Percentiles rank a stretch among this genome's conserved stretches.
phyloP scores from a whole-genome alignment of 2,797 vertebrate species.

The Phoebastria nigripes region DNA sequence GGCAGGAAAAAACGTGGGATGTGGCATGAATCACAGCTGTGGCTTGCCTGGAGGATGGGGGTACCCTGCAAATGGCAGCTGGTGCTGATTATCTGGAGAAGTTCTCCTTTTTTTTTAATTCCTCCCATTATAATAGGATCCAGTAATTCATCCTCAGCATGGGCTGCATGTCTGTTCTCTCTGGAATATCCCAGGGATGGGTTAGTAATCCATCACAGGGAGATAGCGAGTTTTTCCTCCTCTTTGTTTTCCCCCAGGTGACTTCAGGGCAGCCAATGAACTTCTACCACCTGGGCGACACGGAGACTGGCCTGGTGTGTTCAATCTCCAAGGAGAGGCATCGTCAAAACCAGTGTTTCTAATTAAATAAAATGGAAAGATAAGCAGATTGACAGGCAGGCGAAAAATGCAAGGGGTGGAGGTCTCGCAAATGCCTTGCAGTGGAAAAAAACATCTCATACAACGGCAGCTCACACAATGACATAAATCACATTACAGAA shows the following conservation, averaged over 20 bases:
- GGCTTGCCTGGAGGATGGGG: background rate
- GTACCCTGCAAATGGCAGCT: background rate
- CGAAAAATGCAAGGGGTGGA: background rate
- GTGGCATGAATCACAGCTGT: background rate
- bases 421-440: background rate
- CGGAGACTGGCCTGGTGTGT: background rate
- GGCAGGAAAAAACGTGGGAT: background rate
- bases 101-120: background rate
- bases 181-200: background rate
- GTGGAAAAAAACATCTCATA: background rate
- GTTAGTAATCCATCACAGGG: background rate
- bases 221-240: background rate
- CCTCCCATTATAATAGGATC: background rate
- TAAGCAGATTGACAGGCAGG: background rate
- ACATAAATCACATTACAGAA: background rate
- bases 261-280: background rate
- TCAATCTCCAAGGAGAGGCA: background rate
- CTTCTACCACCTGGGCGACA: background rate
- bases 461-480: background rate
- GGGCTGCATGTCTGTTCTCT: background rate
- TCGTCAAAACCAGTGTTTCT: background rate
- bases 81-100: conserved; percentile 19
- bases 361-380: background rate
- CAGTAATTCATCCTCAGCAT: conserved; percentile 15
- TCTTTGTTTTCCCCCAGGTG: background rate